Base-by-base conservation (phyloP, 2,888 invertebrate genomes). In the Mystacides longicornis region DNA sequence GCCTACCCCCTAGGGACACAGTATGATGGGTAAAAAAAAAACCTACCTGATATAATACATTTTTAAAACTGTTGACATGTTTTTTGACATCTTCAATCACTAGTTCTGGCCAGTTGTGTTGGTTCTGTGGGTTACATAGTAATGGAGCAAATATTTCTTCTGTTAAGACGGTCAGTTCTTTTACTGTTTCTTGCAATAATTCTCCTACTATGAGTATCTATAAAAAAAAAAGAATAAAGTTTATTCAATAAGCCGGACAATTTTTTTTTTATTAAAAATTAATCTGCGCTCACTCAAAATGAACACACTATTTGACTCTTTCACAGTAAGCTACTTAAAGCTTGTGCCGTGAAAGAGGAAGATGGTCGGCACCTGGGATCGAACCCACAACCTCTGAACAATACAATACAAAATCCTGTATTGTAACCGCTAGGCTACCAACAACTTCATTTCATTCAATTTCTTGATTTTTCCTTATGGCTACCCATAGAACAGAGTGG, bases 401-500 rank as follows among this genome's bases (percentile, higher is more conserved):
- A n/a, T n/a, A n/a, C n/a, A n/a, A n/a, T n/a, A n/a, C n/a, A n/a
- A n/a, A n/a, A n/a, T n/a, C n/a, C n/a, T n/a, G n/a, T n/a, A n/a
- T n/a, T n/a, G n/a, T n/a, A n/a, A n/a, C n/a, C n/a, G n/a, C n/a
- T n/a, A n/a, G n/a, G n/a, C n/a, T n/a, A n/a, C n/a, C n/a, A n/a
- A n/a, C n/a, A n/a, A n/a, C n/a, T n/a, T n/a, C n/a, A n/a, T n/a
- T n/a, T n/a, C n/a, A n/a, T n/a, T n/a, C n/a, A n/a, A n/a, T n/a
- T n/a, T n/a, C n/a, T n/a, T n/a, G n/a, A n/a, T n/a, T n/a, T n/a
- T 37, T 37, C 14, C 3, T 48, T 48, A 11, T 69, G 89, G 85
- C 72, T 99, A 54, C 98, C 99, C 0, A 89, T 98, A 58, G 96
- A 97, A 64, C 89, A 89, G 75, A 93, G 91, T n/a, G 99, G 99